Percentiles rank a stretch among this genome's conserved stretches.
These are phyloP conservation scores for Drosophila orena DNA, from an alignment of 1,140 invertebrate species.

Conservation along the genomic window DNA sequence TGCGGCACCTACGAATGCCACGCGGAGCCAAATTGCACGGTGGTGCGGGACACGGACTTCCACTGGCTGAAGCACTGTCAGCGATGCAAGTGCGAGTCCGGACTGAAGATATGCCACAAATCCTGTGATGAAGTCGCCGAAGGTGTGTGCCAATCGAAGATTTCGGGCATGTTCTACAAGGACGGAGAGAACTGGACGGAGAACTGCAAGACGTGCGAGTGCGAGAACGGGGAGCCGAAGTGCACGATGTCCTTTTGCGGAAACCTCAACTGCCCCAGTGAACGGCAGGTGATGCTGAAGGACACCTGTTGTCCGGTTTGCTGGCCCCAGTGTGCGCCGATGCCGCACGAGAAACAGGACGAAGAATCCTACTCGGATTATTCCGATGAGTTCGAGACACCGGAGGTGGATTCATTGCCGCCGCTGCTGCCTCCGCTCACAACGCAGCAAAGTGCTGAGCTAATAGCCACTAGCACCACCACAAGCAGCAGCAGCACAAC, in stretches of 20 bases:
- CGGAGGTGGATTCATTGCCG: background rate
- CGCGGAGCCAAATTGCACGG: constrained; percentile 68
- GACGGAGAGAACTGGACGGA: constrained; percentile 73
- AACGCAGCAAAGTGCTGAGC: constrained; percentile 19
- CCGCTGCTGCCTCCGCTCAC: background rate
- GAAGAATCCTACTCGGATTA: constrained; percentile 41
- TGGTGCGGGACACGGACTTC: constrained; percentile 57
- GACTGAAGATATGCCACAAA: constrained; percentile 65
- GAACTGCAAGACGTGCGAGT: constrained; percentile 73
- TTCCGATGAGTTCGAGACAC: constrained; percentile 16
- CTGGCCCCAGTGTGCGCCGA: constrained; percentile 68
- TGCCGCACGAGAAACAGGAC: constrained; percentile 57
- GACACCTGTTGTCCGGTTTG: constrained; percentile 75
- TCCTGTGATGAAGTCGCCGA: constrained; percentile 64
- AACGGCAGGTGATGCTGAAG: constrained; percentile 69
- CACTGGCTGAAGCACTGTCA: constrained; percentile 71
- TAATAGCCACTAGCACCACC: constrained; percentile 7
- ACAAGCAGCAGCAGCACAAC: constrained; percentile 2
- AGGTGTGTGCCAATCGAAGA: constrained; percentile 69
- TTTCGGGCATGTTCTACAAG: constrained; percentile 59
- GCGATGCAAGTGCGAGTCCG: constrained; percentile 65
- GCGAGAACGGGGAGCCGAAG: constrained; percentile 67
- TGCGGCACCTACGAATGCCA: constrained; percentile 71
- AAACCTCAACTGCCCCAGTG: constrained; percentile 63
- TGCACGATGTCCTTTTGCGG: constrained; percentile 68